Evolutionary conservation across 2,113 vertebrate species (phyloP), one percentile per base, ranked within the genome.

Genomic region (Gallinago paraguaiae): DNA sequence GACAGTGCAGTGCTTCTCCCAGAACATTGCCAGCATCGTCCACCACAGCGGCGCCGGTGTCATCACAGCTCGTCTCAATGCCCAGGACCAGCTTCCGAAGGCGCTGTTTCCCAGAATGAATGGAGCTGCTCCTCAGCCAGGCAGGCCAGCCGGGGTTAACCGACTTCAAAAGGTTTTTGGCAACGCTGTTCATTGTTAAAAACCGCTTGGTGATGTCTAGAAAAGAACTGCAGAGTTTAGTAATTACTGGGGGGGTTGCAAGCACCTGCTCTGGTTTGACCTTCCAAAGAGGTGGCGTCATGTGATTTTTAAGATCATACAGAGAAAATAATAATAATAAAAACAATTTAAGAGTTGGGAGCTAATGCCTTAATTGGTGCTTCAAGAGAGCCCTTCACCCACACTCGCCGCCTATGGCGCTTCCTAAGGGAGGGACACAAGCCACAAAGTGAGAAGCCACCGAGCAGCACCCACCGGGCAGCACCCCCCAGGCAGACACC

Each of bases 11-110:
- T 10, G 98, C 98, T 96, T 99, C 99, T 78, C 99, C 99, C 68
- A 99, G 97, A 28, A 99, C 88, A 2, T 41, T 51, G 35, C 99
- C 99, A 1, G 96, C 95, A 70, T 99, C 98, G n/a, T 99, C 98
- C 95, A 99, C 84, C 28, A 99, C 98, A 5, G 99, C 99, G 13
- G 99, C 99, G 8, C 98, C 99, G 2, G 99, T 99, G 63, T 99
- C 99, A 46, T 99, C 99, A 22, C 99, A 99, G 97, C 99, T 99
- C 0, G 98, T 99, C 97, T 99, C 99, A 28, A 99, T 99, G 24
- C 99, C 99, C 92, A 99, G 50, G 7, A 99, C 98, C 2, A 99
- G 46, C 11, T 97, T 97, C 76, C 90, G 48, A 48, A 31, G 82
- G 17, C 7, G 90, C 11, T 0, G 64, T 23, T 72, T 72, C n/a